Evolutionary conservation across 2,888 invertebrate genomes (phyloP), one percentile per base, ranked within the genome.

Genomic region (Drosophila greeni): DNA sequence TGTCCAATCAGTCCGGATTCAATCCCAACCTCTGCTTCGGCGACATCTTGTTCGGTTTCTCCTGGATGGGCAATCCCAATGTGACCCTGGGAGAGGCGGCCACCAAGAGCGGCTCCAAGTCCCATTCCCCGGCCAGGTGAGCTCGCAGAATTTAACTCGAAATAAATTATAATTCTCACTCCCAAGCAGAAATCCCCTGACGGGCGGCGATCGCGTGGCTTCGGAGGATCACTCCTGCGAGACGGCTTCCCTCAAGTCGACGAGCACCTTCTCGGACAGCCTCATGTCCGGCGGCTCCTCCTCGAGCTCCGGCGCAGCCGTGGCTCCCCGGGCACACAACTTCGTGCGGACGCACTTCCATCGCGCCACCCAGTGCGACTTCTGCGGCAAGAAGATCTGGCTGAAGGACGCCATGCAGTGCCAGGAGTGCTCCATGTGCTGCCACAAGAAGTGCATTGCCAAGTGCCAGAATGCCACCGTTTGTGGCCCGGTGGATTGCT

Each of bases 351-450:
- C 95, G 3, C 96, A 97, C 88, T 97, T 97, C 86, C 94, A 95
- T 85, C 91, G 95, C 58, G 95, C 95, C 0, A 96, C 97, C 4
- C 95, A 95, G 86, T 97, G 97, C 87, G 95, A 96, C 87, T 97
- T 96, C 88, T 97, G 97, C 89, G 94, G 95, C 66, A 97, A 96
- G 87, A 97, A 97, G 94, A 98, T 98, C 79, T 98, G 98, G 98
- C 90, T 98, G 68, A 98, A 98, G 89, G 97, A 97, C 84, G 98
- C 97, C 5, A 95, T 96, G 82, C 95, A 96, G 86, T 98, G 98
- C 89, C 92, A 93, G 54, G 93, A 94, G 71, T 98, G 98, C 86
- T 92, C 93, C 0, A 93, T 97, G 90, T 95, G 96, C 75, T 97
- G 97, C 86, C 98, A 98, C 89, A 98, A 97, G 89, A 98, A 98